phyloP scores from a whole-genome alignment of 2,113 vertebrate genomes.

The Dicaeum eximium region DNA sequence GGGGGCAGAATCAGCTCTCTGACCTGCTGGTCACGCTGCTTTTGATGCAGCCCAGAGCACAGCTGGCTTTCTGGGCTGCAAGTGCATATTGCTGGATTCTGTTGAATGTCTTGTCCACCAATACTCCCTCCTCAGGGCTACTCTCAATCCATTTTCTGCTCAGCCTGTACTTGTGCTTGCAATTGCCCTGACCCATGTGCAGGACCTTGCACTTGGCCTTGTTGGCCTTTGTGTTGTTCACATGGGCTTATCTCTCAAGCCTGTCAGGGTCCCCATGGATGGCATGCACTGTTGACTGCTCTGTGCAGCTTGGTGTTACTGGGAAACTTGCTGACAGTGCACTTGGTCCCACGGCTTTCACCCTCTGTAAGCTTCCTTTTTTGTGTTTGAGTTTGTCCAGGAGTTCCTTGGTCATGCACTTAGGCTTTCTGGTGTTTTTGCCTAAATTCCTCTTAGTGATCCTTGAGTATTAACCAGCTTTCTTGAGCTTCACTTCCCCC shows the following conservation, averaged over 20 bases:
- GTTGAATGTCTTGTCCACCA: not conserved
- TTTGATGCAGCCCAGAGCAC: not conserved
- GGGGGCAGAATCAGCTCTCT: not conserved
- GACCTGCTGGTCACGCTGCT: not conserved
- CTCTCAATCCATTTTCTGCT: not conserved
- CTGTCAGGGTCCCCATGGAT: not conserved
- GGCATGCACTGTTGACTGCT: not conserved
- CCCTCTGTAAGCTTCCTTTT: not conserved
- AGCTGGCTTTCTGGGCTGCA: not conserved
- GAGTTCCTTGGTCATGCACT: not conserved
- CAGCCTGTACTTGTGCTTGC: not conserved
- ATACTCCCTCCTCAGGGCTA: not conserved
- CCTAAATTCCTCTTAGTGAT: not conserved
- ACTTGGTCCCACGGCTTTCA: not conserved
- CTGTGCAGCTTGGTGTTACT: not conserved
- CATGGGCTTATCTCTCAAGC: not conserved
- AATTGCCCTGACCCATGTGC: not conserved
- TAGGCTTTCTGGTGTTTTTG: not conserved
- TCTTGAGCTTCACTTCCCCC: not conserved
- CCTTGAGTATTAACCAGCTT: not conserved
- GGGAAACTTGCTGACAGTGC: not conserved
- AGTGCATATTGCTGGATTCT: not conserved
- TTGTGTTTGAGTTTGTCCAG: not conserved
- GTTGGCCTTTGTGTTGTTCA: not conserved
- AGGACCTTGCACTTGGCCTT: not conserved